These are phyloP conservation scores for Lasioglossum villosulum DNA, from an alignment of 2,888 invertebrate genomes.

Conservation along the genomic window DNA sequence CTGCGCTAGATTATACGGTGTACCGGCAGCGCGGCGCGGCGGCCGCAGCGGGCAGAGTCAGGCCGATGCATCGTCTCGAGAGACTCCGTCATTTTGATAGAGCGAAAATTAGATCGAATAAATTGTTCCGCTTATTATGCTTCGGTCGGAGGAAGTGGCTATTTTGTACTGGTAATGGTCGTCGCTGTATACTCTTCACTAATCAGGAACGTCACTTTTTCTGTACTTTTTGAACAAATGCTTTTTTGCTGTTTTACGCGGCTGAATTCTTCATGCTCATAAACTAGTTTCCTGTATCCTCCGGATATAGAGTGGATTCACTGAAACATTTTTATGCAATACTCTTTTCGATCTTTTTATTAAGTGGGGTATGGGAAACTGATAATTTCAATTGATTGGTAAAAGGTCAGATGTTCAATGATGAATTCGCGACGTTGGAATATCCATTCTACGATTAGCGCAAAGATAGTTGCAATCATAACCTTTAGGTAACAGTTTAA, in stretches of 20 bases:
- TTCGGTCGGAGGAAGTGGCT: background rate
- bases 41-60: background rate
- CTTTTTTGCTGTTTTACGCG: background rate
- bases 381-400: no score
- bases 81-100: background rate
- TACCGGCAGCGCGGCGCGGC: background rate
- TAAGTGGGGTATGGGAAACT: no score
- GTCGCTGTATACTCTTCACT: background rate
- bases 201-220: background rate
- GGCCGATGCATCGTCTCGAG: background rate
- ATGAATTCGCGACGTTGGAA: no score
- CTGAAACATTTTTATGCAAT: background rate
- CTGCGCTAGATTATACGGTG: background rate
- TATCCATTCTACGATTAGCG: no score
- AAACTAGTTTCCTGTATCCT: background rate
- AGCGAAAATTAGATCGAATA: background rate
- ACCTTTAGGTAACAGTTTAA: no score
- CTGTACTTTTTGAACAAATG: background rate
- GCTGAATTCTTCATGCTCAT: background rate
- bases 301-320: background rate
- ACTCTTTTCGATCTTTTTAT: no score
- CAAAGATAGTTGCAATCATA: no score
- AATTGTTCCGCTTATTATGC: background rate
- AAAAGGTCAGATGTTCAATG: no score
- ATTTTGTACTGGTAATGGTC: background rate